Conservation (phyloP, 1,140 invertebrate species). For the Atta texana region DNA sequence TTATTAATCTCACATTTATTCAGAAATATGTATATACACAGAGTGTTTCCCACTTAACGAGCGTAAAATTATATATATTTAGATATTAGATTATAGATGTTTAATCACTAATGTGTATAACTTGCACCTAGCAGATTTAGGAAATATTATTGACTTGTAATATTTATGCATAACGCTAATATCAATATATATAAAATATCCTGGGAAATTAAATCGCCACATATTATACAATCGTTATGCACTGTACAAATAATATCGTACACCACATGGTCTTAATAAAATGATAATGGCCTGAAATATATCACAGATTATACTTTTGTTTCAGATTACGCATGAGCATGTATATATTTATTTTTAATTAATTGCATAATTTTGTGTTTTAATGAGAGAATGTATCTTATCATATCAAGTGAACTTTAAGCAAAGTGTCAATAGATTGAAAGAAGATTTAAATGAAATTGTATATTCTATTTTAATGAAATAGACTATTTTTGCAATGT, state of each 20-base stretch:
- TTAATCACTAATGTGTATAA: constrained; percentile 4
- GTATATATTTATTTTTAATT: not conserved
- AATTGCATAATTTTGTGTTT: constrained; percentile 11
- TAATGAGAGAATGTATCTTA: constrained; percentile 21
- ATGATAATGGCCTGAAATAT: not conserved
- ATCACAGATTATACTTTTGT: not conserved
- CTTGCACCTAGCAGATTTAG: not conserved
- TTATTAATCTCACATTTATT: constrained; percentile 31
- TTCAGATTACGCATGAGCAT: constrained; percentile 33
- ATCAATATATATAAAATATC: not conserved
- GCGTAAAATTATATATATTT: not conserved
- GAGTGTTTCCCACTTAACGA: not conserved
- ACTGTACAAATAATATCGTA: not conserved
- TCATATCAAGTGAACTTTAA: not conserved
- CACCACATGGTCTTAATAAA: constrained; percentile 3
- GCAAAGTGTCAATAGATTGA: not conserved
- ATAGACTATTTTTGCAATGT: not conserved
- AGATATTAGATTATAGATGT: not conserved
- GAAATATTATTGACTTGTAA: not conserved
- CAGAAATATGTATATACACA: not conserved
- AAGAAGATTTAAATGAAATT: not conserved
- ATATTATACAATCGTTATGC: not conserved
- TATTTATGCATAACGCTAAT: constrained; percentile 7
- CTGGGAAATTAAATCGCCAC: not conserved
- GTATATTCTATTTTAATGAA: not conserved